Percentiles rank a stretch among this genome's conserved stretches.
Conservation (phyloP, 1,140 invertebrate species). For the Hyles vespertilio region DNA sequence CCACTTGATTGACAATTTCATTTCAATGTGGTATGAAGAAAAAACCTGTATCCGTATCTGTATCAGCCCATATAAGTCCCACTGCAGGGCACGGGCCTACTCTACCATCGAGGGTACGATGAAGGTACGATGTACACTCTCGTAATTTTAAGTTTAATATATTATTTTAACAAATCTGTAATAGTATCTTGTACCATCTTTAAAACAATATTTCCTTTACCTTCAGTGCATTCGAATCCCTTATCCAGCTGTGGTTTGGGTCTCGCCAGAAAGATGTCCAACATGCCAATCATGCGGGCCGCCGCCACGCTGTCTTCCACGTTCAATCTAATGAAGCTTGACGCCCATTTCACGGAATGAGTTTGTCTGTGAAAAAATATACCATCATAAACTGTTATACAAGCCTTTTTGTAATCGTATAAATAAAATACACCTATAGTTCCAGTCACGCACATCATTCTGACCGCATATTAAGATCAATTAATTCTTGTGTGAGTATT, state of each 20-base stretch:
- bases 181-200: background rate
- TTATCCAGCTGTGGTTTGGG: conserved; percentile 28
- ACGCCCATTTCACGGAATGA: conserved; percentile 55
- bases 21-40: no score
- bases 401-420: background rate
- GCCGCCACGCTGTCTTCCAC: conserved; percentile 29
- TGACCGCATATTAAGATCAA: no score
- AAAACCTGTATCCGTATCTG: no score
- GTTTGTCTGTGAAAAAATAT: conserved; percentile 38
- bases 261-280: conserved; percentile 44
- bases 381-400: no score
- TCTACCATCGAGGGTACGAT: no score
- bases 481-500: no score
- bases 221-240: conserved; percentile 52
- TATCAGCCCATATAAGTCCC: no score
- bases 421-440: background rate
- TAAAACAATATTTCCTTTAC: conserved; percentile 17
- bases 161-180: no score
- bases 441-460: background rate
- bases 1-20: no score
- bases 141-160: no score
- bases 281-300: conserved; percentile 36
- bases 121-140: no score
- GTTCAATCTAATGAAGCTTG: conserved; percentile 25
- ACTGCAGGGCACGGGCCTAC: no score